Conservation (phyloP, 2,113 vertebrate species). For the Dromiciops gliroides region DNA sequence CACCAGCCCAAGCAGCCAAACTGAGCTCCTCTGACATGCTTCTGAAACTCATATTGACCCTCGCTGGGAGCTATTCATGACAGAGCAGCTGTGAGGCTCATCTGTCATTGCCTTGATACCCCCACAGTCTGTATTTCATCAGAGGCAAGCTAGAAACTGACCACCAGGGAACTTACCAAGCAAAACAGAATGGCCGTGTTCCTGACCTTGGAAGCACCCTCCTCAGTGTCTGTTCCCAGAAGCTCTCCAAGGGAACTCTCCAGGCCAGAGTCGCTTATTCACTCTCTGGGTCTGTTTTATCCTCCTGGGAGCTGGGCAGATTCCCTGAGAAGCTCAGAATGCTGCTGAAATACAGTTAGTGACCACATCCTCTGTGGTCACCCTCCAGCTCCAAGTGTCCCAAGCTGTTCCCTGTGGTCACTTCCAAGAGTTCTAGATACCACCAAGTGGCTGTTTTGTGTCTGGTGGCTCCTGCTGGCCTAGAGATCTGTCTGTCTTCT, state of each 20-base stretch:
- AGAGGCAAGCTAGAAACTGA: slow-evolving; percentile 36
- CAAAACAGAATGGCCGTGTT: neutral
- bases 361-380: slow-evolving; percentile 76
- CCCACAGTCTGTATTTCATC: slow-evolving; percentile 14
- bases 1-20: neutral
- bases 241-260: slow-evolving; percentile 34
- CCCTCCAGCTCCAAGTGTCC: slow-evolving; percentile 70
- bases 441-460: slow-evolving; percentile 18
- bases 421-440: slow-evolving; percentile 66
- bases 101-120: slow-evolving; percentile 40
- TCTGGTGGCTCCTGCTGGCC: slow-evolving; percentile 63
- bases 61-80: neutral
- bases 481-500: neutral
- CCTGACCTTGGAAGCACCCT: neutral
- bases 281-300: slow-evolving; percentile 61
- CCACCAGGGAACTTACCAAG: neutral
- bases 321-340: slow-evolving; percentile 61
- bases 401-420: slow-evolving; percentile 43
- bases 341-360: slow-evolving; percentile 38
- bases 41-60: neutral
- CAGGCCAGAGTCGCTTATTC: slow-evolving; percentile 15
- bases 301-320: slow-evolving; percentile 62
- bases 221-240: neutral
- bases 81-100: slow-evolving; percentile 39
- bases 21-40: neutral